Conservation (phyloP, 1,140 invertebrate species). For the Plutomurus gul region DNA sequence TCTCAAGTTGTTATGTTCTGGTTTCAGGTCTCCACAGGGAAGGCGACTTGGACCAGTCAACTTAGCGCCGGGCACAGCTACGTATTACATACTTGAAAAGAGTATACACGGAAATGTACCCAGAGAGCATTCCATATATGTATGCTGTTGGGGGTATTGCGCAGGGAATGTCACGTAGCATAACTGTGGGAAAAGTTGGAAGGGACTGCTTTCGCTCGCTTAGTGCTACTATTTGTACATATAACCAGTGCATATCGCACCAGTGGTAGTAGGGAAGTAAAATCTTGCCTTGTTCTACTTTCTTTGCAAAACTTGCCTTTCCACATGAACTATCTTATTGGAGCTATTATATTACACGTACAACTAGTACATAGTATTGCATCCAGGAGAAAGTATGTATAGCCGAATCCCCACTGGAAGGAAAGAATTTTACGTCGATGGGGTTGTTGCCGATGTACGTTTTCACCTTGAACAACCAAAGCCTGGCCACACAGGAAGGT, state of each 20-base stretch:
- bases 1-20: neutral
- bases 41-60: neutral
- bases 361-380: neutral
- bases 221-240: neutral
- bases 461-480: constrained; percentile 1
- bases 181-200: constrained; percentile 22
- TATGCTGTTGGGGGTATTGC: neutral
- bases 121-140: neutral
- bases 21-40: neutral
- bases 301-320: constrained; percentile 5
- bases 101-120: no score
- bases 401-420: neutral
- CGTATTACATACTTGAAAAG: neutral
- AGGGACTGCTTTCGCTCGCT: no score
- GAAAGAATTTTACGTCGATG: neutral
- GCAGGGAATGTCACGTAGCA: constrained; percentile 12
- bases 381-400: neutral
- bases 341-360: constrained; percentile 20
- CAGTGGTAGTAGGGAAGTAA: neutral
- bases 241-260: neutral
- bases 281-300: constrained; percentile 13
- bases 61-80: neutral
- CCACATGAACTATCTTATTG: constrained; percentile 23
- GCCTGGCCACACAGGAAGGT: neutral
- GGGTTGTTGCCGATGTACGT: neutral